phyloP scores from a whole-genome alignment of 2,113 vertebrate species.

The Reinhardtius hippoglossoides region DNA sequence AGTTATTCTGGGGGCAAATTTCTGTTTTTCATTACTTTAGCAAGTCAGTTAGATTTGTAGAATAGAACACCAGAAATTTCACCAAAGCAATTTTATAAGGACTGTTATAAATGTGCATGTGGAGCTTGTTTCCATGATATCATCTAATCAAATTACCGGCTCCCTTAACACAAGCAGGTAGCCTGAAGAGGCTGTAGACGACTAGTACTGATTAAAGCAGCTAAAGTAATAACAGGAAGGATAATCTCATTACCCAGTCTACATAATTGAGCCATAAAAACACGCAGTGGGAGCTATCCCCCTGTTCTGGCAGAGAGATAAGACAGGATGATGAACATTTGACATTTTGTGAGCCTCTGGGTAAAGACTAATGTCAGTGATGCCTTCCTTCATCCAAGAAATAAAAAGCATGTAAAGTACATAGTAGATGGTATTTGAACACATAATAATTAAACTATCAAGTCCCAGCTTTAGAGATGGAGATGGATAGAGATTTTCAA shows the following conservation, averaged over 20 bases:
- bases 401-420: background rate
- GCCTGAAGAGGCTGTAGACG: constrained; percentile 13
- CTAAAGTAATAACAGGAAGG: constrained; percentile 49
- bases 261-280: constrained; percentile 54
- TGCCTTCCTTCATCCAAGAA: constrained; percentile 9
- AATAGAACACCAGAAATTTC: background rate
- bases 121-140: constrained; percentile 28
- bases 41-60: background rate
- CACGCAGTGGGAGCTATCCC: constrained; percentile 6
- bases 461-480: background rate
- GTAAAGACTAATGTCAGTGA: constrained; percentile 8
- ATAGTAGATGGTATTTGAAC: background rate
- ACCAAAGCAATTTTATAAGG: background rate
- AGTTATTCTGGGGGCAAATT: background rate
- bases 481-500: background rate
- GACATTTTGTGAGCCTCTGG: constrained; percentile 3
- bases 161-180: constrained; percentile 32
- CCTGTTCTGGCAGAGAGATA: constrained; percentile 20
- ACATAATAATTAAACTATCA: constrained; percentile 2
- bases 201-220: constrained; percentile 51
- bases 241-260: constrained; percentile 56
- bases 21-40: background rate
- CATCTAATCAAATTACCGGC: constrained; percentile 40
- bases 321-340: constrained; percentile 41
- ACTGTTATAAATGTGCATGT: background rate